Percentiles rank a stretch among this genome's conserved stretches.
Evolutionary conservation across 2,888 invertebrate genomes (phyloP).

Genomic region (Acanthococcus lagerstroemiae): DNA sequence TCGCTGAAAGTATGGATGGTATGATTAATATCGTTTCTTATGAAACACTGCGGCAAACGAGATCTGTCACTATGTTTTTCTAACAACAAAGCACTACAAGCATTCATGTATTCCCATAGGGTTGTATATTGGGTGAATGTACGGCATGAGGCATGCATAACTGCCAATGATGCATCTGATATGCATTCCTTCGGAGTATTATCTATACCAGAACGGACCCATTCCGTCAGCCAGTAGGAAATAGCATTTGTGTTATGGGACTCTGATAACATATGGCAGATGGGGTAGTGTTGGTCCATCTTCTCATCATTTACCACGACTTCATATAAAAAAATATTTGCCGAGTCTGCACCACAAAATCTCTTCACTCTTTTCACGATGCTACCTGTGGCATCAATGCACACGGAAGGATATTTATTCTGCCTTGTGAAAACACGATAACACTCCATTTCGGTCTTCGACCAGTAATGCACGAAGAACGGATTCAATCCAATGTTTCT

Average conservation of each 20-base stretch:
- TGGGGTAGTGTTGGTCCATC: constrained; percentile 23
- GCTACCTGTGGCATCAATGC: constrained; percentile 32
- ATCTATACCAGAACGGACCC: constrained; percentile 16
- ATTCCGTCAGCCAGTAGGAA: constrained; percentile 29
- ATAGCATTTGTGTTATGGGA: constrained; percentile 30
- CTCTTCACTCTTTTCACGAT: constrained; percentile 16
- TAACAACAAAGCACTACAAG: constrained; percentile 17
- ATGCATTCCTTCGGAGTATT: constrained; percentile 24
- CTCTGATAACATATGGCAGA: constrained; percentile 32
- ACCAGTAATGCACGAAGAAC: constrained; percentile 32
- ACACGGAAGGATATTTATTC: neutral
- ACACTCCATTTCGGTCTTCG: constrained; percentile 20
- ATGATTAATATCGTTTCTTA: neutral
- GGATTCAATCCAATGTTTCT: constrained; percentile 23
- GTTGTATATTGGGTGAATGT: constrained; percentile 22
- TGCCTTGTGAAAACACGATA: constrained; percentile 18
- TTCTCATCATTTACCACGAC: constrained; percentile 20
- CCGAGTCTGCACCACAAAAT: neutral
- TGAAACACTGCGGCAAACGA: neutral
- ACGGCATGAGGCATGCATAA: constrained; percentile 14
- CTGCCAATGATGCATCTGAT: constrained; percentile 19
- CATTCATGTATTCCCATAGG: constrained; percentile 8
- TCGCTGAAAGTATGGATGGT: neutral
- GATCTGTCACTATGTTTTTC: too few species aligned
- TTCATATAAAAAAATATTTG: constrained; percentile 24